Base-by-base conservation (phyloP, 2,888 invertebrate genomes). In the Desoria tigrina region DNA sequence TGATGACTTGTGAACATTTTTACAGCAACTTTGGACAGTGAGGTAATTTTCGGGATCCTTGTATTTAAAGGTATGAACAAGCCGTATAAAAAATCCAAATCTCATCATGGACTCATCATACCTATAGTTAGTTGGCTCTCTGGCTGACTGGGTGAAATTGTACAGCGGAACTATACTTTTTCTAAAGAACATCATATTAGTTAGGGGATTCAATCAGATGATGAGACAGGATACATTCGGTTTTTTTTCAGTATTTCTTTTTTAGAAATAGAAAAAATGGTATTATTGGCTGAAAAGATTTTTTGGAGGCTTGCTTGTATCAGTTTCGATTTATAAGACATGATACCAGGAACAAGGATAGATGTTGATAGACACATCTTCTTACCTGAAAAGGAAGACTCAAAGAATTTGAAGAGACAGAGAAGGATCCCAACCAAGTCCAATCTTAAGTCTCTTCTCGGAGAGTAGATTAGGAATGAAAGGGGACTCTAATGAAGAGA, bases 401-500 rank as follows among this genome's bases (percentile, higher is more conserved):
- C 6, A n/a, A 21, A 45, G 45, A 45, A 45, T 45, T 39, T 45
- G 45, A 21, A 45, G 45, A 45, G 45, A 45, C 45, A 45, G 16
- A n/a, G 45, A 16, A 45, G n/a, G 45, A 6, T 9, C 45, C n/a
- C 18, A 45, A 32, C 32, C 32, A 32, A 32, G 32, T 32, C 11
- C 32, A 32, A 32, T 32, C 32, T 32, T 32, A 32, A 32, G 32
- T 32, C 32, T 32, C n/a, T n/a, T n/a, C n/a, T 32, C 32, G 11
- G 24, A 24, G 4, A 51, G 51, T 51, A 51, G 51, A 51, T 51
- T 51, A 51, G 6, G 18, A 9, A 32, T 51, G 66, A 68, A 68
- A 71, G 58, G 65, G 61, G 62, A 61, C 63, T 61, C 68, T 72
- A 72, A 72, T 72, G 72, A 72, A 72, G 72, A 72, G 72, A 72